A percentile compares a stretch with the other conserved stretches of the same genome.
Evolutionary conservation across 2,113 vertebrate genomes (phyloP).

Genomic region (Oryzias celebensis): DNA sequence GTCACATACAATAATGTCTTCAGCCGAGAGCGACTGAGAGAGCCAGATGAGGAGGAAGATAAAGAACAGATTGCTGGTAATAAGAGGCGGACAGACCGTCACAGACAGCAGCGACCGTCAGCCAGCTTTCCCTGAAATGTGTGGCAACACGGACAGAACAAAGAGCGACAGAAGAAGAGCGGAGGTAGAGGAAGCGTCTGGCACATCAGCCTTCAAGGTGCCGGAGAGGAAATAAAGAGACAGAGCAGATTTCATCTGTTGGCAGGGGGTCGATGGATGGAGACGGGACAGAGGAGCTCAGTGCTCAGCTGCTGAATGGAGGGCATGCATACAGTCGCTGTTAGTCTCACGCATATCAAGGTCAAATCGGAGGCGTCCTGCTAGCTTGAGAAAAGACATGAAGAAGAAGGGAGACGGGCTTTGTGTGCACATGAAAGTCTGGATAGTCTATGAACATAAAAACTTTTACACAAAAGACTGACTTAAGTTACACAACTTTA

Average conservation of each 20-base stretch:
- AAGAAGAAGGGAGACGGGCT: constrained; percentile 13
- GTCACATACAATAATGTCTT: constrained; percentile 21
- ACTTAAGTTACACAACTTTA: neutral
- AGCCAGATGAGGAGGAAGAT: neutral
- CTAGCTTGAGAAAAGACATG: constrained; percentile 26
- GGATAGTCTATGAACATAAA: constrained; percentile 6
- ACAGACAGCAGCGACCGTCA: constrained; percentile 6
- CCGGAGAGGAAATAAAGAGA: constrained; percentile 36
- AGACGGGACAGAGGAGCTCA: constrained; percentile 38
- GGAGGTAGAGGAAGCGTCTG: constrained; percentile 13
- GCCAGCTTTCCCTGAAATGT: constrained; percentile 15
- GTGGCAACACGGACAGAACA: constrained; percentile 14
- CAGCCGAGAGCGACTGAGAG: neutral
- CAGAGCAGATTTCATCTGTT: constrained; percentile 41
- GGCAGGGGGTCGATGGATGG: constrained; percentile 33
- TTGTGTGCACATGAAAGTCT: constrained; percentile 22
- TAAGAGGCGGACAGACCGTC: constrained; percentile 16
- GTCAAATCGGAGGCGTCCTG: constrained; percentile 37
- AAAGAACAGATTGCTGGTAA: constrained; percentile 34
- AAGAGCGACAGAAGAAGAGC: constrained; percentile 3
- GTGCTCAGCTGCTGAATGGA: constrained; percentile 49
- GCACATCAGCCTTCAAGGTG: constrained; percentile 23
- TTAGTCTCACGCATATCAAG: constrained; percentile 31
- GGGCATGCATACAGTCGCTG: constrained; percentile 4
- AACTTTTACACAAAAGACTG: neutral